phyloP scores from a whole-genome alignment of 2,888 invertebrate species.

The Protophormia terraenovae region DNA sequence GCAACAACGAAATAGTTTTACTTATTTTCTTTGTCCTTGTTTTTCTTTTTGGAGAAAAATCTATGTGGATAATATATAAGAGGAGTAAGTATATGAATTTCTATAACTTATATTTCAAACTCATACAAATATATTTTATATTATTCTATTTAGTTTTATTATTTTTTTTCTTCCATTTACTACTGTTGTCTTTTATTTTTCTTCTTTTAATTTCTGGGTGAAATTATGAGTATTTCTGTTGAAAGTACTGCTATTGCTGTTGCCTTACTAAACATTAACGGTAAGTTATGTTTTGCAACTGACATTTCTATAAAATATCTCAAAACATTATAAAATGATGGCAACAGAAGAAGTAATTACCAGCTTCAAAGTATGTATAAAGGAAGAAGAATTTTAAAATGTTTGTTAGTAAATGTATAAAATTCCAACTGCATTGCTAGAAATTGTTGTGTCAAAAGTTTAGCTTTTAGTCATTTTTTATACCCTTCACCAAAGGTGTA shows the following conservation, averaged over 20 bases:
- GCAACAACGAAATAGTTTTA: constrained; percentile 25
- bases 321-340: constrained; percentile 63
- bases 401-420: constrained; percentile 2
- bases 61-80: constrained; percentile 21
- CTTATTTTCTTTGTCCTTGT: constrained; percentile 48
- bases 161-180: constrained; percentile 7
- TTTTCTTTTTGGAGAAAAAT: constrained; percentile 6
- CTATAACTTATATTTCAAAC: constrained; percentile 34
- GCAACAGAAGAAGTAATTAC: constrained; percentile 37
- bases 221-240: constrained; percentile 60
- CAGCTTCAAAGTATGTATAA: background rate
- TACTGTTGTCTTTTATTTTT: constrained; percentile 33
- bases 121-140: constrained; percentile 42
- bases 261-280: constrained; percentile 63
- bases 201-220: constrained; percentile 28
- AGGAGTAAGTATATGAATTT: constrained; percentile 38
- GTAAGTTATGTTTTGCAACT: constrained; percentile 69
- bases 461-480: no score
- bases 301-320: constrained; percentile 71
- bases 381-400: background rate
- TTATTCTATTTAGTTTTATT: constrained; percentile 38
- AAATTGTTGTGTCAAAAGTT: constrained; percentile 63
- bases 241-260: constrained; percentile 24
- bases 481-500: no score
- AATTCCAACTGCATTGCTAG: constrained; percentile 35